Percentiles rank a stretch among this genome's conserved stretches.
These are phyloP conservation scores for Pagetopsis macropterus DNA, from an alignment of 2,797 vertebrate genomes.

Conservation along the genomic window DNA sequence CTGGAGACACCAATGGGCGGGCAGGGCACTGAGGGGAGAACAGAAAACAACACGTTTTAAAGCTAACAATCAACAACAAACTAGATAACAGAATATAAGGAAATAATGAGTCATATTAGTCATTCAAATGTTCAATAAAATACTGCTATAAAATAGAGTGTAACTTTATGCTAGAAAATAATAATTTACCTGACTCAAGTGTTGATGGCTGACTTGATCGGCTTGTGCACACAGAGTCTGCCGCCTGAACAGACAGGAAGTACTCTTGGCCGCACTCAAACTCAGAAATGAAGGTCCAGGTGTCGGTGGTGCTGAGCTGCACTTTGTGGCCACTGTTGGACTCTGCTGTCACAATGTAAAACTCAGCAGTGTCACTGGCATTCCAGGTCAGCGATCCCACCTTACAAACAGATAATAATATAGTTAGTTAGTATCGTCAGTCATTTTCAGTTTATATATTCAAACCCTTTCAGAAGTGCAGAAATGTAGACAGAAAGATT, in stretches of 20 bases:
- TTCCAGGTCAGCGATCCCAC: conserved; percentile 78
- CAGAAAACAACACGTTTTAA: background rate
- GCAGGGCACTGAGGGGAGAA: conserved; percentile 78
- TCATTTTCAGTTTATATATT: background rate
- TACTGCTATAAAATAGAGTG: background rate
- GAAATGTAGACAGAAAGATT: background rate
- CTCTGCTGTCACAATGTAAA: conserved; percentile 77
- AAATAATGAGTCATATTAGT: background rate
- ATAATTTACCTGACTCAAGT: conserved; percentile 75
- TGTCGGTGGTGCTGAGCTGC: conserved; percentile 72
- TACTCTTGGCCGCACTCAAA: conserved; percentile 82
- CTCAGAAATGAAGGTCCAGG: conserved; percentile 74
- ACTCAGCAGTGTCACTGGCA: conserved; percentile 64
- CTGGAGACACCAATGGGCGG: conserved; percentile 70
- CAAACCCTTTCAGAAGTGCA: background rate
- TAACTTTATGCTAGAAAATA: background rate
- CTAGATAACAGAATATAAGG: background rate
- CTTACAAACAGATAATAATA: conserved; percentile 36
- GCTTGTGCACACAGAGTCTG: conserved; percentile 77
- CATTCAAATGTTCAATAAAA: background rate
- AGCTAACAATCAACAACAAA: background rate
- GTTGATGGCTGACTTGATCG: conserved; percentile 51
- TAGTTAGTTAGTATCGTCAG: too few relatives aligned
- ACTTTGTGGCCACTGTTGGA: conserved; percentile 64
- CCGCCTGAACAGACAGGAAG: conserved; percentile 76